Evolutionary conservation across 2,888 invertebrate species (phyloP), one percentile per base, ranked within the genome.

Genomic region (Dolichomitus sp.): DNA sequence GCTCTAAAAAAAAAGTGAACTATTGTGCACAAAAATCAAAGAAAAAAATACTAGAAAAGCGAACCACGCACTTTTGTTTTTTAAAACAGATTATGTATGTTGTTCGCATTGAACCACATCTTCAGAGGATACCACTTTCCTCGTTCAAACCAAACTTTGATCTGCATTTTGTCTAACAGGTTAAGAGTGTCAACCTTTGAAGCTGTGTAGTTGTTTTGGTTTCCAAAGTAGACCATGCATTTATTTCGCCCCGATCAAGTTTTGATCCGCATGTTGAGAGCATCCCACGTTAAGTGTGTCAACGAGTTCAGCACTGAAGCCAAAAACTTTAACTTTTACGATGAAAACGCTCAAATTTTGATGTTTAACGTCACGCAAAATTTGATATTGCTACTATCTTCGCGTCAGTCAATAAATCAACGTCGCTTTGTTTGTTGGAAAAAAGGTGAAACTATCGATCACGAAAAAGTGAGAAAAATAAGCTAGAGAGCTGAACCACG

Each of bases 351-450:
- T 61, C 33, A 23, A 61, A 48, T 50, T 48, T 23, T 37, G 30
- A 61, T 14, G n/a, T 6, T 30, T 40, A 42, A n/a, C 11, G 19
- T 73, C 59, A n/a, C 30, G 11, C 37, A 61, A 73, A 19, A 40
- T 57, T 48, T 59, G 48, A 59, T 40, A 50, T 19, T 9, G 74
- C 45, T 42, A 59, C 59, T 45, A 23, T 48, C 27, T 40, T 52
- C 42, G 27, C 12, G 61, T 19, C 50, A 45, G 45, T 14, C 42
- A 45, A 65, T 54, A 30, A 63, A 54, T 48, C 69, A 66, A 69
- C 61, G 57, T 70, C 52, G 40, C 57, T 69, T 69, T 63, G 65
- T 74, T 68, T 50, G 4, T 7, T 37, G 1, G n/a, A 42, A 61
- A 37, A 61, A 68, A 59, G 48, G 37, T 48, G 40, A 61, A 73